Percentiles rank a stretch among this genome's conserved stretches.
Conservation (phyloP, 1,140 invertebrate genomes). For the Macrobrachium rosenbergii region DNA sequence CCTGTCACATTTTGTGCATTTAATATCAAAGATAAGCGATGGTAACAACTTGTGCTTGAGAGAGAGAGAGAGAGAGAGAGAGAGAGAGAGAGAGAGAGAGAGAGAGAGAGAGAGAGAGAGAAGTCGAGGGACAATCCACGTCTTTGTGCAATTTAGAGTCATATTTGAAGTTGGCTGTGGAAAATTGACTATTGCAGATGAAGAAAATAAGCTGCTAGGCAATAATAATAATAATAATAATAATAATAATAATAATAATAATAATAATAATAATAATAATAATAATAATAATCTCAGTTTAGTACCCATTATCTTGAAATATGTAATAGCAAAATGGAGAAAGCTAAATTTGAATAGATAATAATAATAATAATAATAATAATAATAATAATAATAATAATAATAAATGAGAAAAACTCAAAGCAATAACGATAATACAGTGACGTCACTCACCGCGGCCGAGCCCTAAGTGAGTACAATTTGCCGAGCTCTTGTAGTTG, state of each 20-base stretch:
- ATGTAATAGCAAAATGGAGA: not conserved
- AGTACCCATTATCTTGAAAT: no score
- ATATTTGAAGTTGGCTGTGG: no score
- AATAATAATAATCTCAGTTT: no score
- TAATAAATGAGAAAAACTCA: not conserved
- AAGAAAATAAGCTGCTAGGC: not conserved
- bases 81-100: no score
- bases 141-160: no score
- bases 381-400: not conserved
- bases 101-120: no score
- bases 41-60: no score
- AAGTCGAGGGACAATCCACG: no score
- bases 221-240: not conserved
- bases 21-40: no score
- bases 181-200: not conserved
- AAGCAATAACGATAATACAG: not conserved
- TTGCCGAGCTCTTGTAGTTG: slow-evolving; percentile 51
- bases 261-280: not conserved
- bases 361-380: no score
- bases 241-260: not conserved
- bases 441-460: slow-evolving; percentile 50
- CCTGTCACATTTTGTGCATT: no score
- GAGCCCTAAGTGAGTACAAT: slow-evolving; percentile 42
- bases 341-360: not conserved
- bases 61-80: no score